Conservation (phyloP, 2,888 invertebrate genomes). For the Metacarcinus magister region DNA sequence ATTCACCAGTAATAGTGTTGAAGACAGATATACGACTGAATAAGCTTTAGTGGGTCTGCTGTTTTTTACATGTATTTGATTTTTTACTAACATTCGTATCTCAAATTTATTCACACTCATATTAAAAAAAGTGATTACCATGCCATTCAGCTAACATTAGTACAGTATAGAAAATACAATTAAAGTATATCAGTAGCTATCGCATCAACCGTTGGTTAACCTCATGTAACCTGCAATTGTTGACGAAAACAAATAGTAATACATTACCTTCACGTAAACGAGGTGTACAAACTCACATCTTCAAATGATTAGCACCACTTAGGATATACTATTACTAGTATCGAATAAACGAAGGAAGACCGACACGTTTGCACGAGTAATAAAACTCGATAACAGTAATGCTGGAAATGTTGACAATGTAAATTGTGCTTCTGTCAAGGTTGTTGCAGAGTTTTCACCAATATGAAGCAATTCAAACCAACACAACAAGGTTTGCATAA, state of each 20-base stretch:
- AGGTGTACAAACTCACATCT: background rate
- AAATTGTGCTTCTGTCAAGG: background rate
- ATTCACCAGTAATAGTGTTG: background rate
- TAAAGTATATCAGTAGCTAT: too few relatives aligned
- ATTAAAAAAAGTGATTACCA: too few relatives aligned
- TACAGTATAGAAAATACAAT: too few relatives aligned
- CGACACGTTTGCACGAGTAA: background rate
- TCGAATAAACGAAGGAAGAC: background rate
- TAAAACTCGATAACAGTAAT: background rate
- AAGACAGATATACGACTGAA: background rate
- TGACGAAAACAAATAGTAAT: too few relatives aligned
- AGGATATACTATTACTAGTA: background rate
- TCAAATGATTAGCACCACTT: background rate
- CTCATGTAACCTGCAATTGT: too few relatives aligned
- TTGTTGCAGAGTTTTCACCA: background rate
- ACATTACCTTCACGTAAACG: background rate
- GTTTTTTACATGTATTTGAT: too few relatives aligned
- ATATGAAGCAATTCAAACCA: conserved; percentile 15
- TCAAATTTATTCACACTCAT: too few relatives aligned
- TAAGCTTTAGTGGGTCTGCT: too few relatives aligned
- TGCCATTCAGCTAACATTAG: too few relatives aligned
- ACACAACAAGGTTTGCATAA: background rate
- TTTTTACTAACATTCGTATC: too few relatives aligned
- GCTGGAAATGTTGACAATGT: background rate
- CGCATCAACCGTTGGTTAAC: too few relatives aligned